A percentile compares a stretch with the other conserved stretches of the same genome.
Conservation (phyloP, 2,888 invertebrate genomes). For the Amphipoea oculea region DNA sequence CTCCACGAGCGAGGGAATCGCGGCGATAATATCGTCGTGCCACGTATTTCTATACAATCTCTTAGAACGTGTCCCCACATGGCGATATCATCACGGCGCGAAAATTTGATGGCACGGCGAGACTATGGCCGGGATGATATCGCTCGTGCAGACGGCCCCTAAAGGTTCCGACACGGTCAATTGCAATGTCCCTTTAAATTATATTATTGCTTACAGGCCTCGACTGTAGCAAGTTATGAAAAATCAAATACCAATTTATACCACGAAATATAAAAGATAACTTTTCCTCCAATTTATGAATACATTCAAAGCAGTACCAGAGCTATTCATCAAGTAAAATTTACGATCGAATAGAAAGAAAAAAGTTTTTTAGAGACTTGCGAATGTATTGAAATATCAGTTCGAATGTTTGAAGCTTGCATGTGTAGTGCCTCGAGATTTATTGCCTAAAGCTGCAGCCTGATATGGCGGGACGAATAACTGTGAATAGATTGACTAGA, state of each 20-base stretch:
- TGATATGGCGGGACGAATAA: neutral
- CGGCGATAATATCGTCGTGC: too few relatives aligned
- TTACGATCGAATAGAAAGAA: conserved; percentile 29
- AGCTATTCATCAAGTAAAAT: conserved; percentile 56
- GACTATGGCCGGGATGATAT: too few relatives aligned
- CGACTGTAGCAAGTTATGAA: conserved; percentile 11
- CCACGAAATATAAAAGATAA: conserved; percentile 14
- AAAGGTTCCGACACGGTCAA: neutral
- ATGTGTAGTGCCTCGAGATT: conserved; percentile 36
- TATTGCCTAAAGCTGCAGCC: conserved; percentile 36
- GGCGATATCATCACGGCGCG: too few relatives aligned
- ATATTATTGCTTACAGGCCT: neutral
- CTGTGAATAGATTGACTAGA: neutral
- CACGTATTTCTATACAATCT: too few relatives aligned
- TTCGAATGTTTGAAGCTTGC: conserved; percentile 26
- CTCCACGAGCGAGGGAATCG: too few relatives aligned
- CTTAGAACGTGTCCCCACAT: too few relatives aligned
- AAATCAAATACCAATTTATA: conserved; percentile 40
- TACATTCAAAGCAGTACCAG: conserved; percentile 28
- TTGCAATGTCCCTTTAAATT: neutral
- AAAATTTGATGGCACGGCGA: too few relatives aligned
- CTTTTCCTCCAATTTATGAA: conserved; percentile 18
- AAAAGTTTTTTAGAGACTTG: conserved; percentile 26
- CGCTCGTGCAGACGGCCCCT: too few relatives aligned
- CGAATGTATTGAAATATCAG: conserved; percentile 50